These are phyloP conservation scores for Chaetodon auriga DNA, from an alignment of 2,113 vertebrate species.

Conservation along the genomic window DNA sequence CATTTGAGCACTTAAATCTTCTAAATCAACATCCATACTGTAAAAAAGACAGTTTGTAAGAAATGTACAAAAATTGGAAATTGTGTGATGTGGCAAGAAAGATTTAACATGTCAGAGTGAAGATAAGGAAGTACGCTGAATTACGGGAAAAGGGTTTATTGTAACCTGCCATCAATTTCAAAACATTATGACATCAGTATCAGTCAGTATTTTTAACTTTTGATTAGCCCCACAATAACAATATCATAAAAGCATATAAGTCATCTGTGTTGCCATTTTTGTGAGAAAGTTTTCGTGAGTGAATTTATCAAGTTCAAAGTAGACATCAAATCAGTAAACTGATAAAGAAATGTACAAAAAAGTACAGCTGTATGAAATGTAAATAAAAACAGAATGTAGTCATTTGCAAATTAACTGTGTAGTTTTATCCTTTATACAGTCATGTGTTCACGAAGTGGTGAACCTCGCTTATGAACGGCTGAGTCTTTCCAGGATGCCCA, in stretches of 20 bases:
- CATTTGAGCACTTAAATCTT: neutral
- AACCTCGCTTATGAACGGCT: too few relatives aligned
- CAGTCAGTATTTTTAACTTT: neutral
- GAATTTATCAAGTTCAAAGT: neutral
- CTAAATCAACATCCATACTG: neutral
- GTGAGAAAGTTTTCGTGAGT: neutral
- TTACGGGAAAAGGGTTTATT: conserved; percentile 53
- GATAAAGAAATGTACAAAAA: too few relatives aligned
- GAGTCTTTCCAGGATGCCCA: too few relatives aligned
- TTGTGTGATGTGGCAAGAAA: neutral
- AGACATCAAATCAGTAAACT: too few relatives aligned
- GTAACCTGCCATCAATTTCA: conserved; percentile 18
- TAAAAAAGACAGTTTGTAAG: neutral
- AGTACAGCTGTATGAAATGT: too few relatives aligned
- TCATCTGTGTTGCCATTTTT: neutral
- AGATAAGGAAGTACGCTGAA: conserved; percentile 47
- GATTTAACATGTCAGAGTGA: conserved; percentile 46
- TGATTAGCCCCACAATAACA: neutral
- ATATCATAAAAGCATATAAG: neutral
- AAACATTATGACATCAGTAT: neutral
- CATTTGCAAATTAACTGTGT: too few relatives aligned
- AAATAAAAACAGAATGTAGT: too few relatives aligned
- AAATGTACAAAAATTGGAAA: neutral
- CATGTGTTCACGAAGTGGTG: too few relatives aligned
- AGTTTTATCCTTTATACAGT: too few relatives aligned